phyloP scores from a whole-genome alignment of 2,888 invertebrate species.

The Apodemia mormo region DNA sequence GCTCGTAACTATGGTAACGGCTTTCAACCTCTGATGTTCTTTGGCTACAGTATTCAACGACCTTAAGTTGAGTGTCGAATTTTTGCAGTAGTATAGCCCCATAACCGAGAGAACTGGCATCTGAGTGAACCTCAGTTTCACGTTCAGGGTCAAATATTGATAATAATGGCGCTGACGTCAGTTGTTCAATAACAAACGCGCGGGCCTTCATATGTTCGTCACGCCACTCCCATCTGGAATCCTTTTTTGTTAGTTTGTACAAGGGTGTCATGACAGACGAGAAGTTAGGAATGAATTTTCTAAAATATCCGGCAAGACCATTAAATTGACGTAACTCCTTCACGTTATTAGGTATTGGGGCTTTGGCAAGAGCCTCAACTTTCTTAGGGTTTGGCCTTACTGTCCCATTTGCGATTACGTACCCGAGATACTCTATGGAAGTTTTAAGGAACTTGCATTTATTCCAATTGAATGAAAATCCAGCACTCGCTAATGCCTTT shows the following conservation, averaged over 20 bases:
- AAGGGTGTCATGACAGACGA: conserved; percentile 30
- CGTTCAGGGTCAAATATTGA: conserved; percentile 32
- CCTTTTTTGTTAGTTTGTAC: conserved; percentile 29
- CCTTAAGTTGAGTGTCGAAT: background rate
- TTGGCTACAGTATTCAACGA: conserved; percentile 7
- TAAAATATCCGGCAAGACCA: conserved; percentile 20
- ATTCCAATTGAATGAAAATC: too few relatives aligned
- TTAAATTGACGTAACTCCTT: conserved; percentile 39
- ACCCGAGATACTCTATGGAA: too few relatives aligned
- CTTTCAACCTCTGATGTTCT: conserved; percentile 27
- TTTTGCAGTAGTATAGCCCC: conserved; percentile 32
- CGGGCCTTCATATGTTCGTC: conserved; percentile 24
- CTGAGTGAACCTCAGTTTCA: conserved; percentile 10
- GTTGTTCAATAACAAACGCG: conserved; percentile 27
- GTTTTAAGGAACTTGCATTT: too few relatives aligned
- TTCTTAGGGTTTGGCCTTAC: too few relatives aligned
- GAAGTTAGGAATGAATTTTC: conserved; percentile 32
- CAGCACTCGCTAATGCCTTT: too few relatives aligned
- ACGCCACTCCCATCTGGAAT: conserved; percentile 27
- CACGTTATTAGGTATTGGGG: background rate
- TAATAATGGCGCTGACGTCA: conserved; percentile 34
- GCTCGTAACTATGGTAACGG: conserved; percentile 36
- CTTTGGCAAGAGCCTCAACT: too few relatives aligned
- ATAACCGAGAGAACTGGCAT: conserved; percentile 36
- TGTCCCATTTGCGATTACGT: too few relatives aligned